A percentile compares a stretch with the other conserved stretches of the same genome.
These are phyloP conservation scores for Falco novaeseelandiae DNA, from an alignment of 2,797 vertebrate species.

Conservation along the genomic window DNA sequence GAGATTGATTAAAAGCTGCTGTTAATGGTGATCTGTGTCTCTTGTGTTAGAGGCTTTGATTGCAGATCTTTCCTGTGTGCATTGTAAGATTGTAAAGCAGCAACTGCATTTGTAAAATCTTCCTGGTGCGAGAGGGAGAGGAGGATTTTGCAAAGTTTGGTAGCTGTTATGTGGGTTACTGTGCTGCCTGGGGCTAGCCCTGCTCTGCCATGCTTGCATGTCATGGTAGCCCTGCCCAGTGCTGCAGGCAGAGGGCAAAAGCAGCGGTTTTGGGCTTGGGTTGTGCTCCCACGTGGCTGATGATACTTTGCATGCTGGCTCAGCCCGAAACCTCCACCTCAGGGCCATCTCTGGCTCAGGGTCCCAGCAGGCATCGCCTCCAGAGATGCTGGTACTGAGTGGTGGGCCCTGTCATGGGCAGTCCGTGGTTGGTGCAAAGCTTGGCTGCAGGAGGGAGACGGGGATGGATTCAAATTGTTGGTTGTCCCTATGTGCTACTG, in stretches of 20 bases:
- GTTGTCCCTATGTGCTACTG: not conserved
- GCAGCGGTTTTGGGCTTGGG: not conserved
- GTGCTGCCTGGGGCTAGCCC: not conserved
- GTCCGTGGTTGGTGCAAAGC: fast-evolving
- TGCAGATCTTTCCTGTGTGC: not conserved
- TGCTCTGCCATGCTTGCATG: not conserved
- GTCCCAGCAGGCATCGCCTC: fast-evolving
- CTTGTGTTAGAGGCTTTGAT: not conserved
- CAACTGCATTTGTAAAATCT: not conserved
- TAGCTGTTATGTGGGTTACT: not conserved
- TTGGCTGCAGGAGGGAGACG: not conserved
- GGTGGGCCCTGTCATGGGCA: not conserved
- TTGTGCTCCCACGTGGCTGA: fast-evolving
- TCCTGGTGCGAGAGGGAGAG: fast-evolving
- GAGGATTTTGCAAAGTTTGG: too few relatives aligned
- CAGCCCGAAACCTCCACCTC: fast-evolving
- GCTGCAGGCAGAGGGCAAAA: not conserved
- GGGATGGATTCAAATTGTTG: fast-evolving
- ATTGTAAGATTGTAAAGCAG: fast-evolving
- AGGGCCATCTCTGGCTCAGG: fast-evolving
- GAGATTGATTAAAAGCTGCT: not conserved
- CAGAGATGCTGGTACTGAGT: fast-evolving
- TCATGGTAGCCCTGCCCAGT: fast-evolving
- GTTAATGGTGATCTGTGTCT: fast-evolving
- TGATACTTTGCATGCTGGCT: not conserved